Evolutionary conservation across 2,113 vertebrate species (phyloP).

Genomic region (Burhinus oedicnemus): DNA sequence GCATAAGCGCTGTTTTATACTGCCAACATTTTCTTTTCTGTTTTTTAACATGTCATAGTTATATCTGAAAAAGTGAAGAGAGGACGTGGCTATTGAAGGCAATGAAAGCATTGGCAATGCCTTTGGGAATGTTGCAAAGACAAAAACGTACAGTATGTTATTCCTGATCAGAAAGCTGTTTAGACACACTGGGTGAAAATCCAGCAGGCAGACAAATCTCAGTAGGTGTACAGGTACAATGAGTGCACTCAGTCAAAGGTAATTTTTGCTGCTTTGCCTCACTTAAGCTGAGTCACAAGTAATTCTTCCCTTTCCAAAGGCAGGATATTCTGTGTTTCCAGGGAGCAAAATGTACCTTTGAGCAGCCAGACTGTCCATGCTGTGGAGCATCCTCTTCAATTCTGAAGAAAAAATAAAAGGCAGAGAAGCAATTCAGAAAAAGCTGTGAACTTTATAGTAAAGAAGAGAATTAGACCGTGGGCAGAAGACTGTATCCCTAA

Average conservation of each 20-base stretch:
- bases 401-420: neutral
- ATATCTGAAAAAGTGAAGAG: neutral
- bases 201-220: neutral
- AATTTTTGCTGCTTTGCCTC: neutral
- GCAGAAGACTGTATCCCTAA: neutral
- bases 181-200: neutral
- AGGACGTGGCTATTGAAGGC: neutral
- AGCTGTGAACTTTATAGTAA: neutral
- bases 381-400: neutral
- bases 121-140: neutral
- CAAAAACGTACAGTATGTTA: neutral
- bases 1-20: neutral
- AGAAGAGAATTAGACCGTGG: neutral
- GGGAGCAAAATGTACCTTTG: neutral
- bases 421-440: neutral
- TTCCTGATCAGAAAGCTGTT: neutral
- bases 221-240: neutral
- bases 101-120: neutral
- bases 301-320: neutral
- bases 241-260: neutral
- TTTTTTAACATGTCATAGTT: neutral
- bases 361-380: neutral
- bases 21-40: constrained; percentile 4
- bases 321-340: neutral
- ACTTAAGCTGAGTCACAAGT: neutral